Conservation (phyloP, 2,888 invertebrate species). For the Limnephilus auricula region DNA sequence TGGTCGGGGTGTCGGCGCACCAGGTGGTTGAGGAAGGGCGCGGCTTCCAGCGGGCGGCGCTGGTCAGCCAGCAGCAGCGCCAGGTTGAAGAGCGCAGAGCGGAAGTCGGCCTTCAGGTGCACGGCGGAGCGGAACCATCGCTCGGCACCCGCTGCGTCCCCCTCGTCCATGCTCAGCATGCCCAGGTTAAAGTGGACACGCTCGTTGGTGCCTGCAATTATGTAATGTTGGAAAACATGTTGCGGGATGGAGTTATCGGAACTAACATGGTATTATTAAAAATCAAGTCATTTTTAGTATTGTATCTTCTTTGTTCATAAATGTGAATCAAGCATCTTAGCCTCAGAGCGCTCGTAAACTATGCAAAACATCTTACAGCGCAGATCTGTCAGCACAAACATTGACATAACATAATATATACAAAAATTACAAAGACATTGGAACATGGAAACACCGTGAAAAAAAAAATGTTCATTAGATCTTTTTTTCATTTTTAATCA, state of each 20-base stretch:
- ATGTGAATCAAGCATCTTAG: not conserved
- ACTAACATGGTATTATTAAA: not conserved
- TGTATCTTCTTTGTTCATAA: not conserved
- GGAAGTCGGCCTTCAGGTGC: slow-evolving; percentile 91
- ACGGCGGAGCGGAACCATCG: slow-evolving; percentile 94
- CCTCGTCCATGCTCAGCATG: slow-evolving; percentile 97
- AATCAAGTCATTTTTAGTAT: not conserved
- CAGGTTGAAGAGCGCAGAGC: slow-evolving; percentile 96
- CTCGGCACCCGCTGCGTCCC: slow-evolving; percentile 92
- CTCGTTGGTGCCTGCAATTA: slow-evolving; percentile 85
- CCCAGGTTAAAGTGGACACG: slow-evolving; percentile 96
- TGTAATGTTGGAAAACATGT: not conserved
- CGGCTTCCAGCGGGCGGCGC: slow-evolving; percentile 92
- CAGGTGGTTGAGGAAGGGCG: slow-evolving; percentile 93
- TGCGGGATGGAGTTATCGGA: not conserved
- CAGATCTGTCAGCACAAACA: not conserved
- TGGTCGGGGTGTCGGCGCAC: slow-evolving; percentile 95
- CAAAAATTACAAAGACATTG: not conserved
- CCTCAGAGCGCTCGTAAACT: not conserved
- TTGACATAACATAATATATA: not conserved
- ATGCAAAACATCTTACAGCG: not conserved
- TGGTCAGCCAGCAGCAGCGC: slow-evolving; percentile 93
- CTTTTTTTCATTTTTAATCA: not conserved
- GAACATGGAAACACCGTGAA: not conserved
- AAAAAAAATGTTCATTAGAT: not conserved